phyloP scores from a whole-genome alignment of 2,113 vertebrate species.

The Electrona antarctica region DNA sequence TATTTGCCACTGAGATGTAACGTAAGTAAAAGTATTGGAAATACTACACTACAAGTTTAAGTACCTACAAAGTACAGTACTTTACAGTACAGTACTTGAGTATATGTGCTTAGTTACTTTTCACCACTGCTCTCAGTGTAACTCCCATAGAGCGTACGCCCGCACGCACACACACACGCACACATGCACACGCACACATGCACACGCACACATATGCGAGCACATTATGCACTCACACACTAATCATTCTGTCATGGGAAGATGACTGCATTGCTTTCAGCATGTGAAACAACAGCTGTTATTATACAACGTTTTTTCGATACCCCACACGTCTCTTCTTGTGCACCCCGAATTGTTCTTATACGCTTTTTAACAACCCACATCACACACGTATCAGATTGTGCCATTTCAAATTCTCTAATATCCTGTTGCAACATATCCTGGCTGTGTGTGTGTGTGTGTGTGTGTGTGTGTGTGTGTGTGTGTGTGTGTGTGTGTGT shows the following conservation, averaged over 20 bases:
- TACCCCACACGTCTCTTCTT: not conserved
- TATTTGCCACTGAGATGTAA: too few relatives aligned
- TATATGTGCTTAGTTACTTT: too few relatives aligned
- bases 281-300: constrained; percentile 25
- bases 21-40: too few relatives aligned
- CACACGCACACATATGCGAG: not conserved
- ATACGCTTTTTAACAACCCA: constrained; percentile 41
- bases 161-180: too few relatives aligned
- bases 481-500: too few relatives aligned
- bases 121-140: not conserved
- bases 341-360: constrained; percentile 17
- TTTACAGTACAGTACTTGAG: too few relatives aligned
- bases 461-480: not conserved
- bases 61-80: too few relatives aligned
- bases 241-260: constrained; percentile 20
- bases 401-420: constrained; percentile 40
- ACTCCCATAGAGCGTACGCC: not conserved
- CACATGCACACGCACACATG: too few relatives aligned
- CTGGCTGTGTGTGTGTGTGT: not conserved
- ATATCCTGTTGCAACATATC: constrained; percentile 65
- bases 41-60: too few relatives aligned
- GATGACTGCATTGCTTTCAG: constrained; percentile 2
- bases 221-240: not conserved
- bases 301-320: not conserved
- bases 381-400: constrained; percentile 29